Percentiles rank a stretch among this genome's conserved stretches.
phyloP scores from a whole-genome alignment of 2,113 vertebrate genomes.

The Centropus unirufus region DNA sequence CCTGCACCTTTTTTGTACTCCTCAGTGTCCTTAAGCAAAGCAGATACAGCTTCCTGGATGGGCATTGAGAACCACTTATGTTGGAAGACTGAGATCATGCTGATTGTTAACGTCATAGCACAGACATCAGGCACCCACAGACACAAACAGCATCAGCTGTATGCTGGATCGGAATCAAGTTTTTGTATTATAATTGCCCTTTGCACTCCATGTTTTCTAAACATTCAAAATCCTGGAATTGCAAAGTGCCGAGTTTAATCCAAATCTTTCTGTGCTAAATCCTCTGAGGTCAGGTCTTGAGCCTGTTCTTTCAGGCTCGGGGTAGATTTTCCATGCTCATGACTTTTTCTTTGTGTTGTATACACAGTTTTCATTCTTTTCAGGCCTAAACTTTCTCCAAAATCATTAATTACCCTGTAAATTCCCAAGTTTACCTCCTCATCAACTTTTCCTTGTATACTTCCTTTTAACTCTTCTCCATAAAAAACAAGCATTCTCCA shows the following conservation, averaged over 20 bases:
- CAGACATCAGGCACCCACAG: neutral
- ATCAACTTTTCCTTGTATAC: neutral
- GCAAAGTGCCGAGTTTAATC: neutral
- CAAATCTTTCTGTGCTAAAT: neutral
- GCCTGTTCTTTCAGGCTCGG: neutral
- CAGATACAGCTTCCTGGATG: neutral
- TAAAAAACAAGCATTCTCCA: neutral
- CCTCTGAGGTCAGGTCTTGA: conserved; percentile 19
- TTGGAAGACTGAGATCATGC: neutral
- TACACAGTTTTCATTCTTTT: conserved; percentile 20
- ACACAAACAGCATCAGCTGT: neutral
- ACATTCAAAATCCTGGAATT: neutral
- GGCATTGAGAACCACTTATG: neutral
- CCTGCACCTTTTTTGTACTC: neutral
- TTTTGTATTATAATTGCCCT: neutral
- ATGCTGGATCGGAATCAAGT: neutral
- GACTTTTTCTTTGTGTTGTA: neutral
- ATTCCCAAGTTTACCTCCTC: neutral
- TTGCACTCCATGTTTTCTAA: conserved; percentile 10
- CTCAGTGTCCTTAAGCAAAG: neutral
- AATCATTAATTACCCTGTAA: conserved; percentile 13
- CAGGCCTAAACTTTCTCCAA: neutral
- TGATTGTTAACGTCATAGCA: neutral
- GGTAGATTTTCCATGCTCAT: conserved; percentile 3
- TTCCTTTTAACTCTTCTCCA: conserved; percentile 4